phyloP scores from a whole-genome alignment of 2,888 invertebrate species.

The Sesia apiformis region DNA sequence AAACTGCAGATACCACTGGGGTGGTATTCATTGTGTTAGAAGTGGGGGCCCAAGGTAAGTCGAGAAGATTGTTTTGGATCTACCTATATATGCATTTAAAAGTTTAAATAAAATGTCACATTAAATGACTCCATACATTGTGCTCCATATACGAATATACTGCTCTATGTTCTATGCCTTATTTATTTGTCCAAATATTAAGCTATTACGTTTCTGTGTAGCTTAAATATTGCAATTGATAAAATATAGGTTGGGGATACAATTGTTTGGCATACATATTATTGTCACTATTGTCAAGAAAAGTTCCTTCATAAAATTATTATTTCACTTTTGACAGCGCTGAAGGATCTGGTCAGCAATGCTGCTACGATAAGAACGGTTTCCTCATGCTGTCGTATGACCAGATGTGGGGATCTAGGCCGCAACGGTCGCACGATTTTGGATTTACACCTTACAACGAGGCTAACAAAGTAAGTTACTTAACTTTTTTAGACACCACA shows the following conservation, averaged over 20 bases:
- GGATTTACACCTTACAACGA: slow-evolving; percentile 96
- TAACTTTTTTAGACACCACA: too few species aligned
- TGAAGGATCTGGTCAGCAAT: slow-evolving; percentile 96
- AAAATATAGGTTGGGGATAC: background rate
- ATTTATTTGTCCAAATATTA: too few species aligned
- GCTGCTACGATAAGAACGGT: slow-evolving; percentile 95
- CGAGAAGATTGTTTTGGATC: background rate
- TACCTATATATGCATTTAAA: too few species aligned
- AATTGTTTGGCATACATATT: background rate
- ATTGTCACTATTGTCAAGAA: too few species aligned
- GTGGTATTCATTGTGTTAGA: slow-evolving; percentile 93
- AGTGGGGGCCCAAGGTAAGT: slow-evolving; percentile 92
- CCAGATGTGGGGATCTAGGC: slow-evolving; percentile 94
- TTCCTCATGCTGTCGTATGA: slow-evolving; percentile 96
- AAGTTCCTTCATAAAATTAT: background rate
- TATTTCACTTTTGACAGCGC: slow-evolving; percentile 62
- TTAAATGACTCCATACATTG: too few species aligned
- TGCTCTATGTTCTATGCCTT: too few species aligned
- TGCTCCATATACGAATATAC: too few species aligned
- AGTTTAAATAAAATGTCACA: too few species aligned
- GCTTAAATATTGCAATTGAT: background rate
- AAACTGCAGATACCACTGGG: slow-evolving; percentile 89
- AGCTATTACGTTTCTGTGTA: background rate
- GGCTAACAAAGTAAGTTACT: slow-evolving; percentile 83
- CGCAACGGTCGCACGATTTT: slow-evolving; percentile 89